These are phyloP conservation scores for Sterrhoptilus dennistouni DNA, from an alignment of 2,113 vertebrate genomes.

Conservation along the genomic window DNA sequence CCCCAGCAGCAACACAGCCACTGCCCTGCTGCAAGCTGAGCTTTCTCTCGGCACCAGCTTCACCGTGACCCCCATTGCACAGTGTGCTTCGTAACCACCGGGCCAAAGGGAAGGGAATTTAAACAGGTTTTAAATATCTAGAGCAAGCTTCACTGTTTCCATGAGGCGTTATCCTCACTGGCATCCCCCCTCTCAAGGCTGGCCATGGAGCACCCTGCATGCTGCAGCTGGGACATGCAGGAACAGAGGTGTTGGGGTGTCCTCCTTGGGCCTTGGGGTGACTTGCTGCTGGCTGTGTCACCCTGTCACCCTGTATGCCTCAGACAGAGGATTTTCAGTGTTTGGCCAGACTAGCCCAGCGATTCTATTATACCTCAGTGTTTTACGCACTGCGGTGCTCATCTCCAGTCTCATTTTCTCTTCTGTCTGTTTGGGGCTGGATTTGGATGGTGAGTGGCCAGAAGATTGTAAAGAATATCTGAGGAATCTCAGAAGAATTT, in stretches of 20 bases:
- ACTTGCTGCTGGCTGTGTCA: background rate
- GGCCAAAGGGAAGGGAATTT: background rate
- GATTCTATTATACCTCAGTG: background rate
- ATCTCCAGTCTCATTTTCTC: background rate
- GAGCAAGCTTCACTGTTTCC: background rate
- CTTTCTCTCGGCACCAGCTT: background rate
- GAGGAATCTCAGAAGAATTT: background rate
- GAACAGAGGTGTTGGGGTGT: background rate
- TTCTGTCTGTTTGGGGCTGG: background rate
- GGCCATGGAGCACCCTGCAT: accelerated
- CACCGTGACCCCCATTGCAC: accelerated
- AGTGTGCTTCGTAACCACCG: accelerated
- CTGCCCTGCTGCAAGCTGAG: background rate
- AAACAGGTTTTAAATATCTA: background rate
- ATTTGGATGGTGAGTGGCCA: background rate
- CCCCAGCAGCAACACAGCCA: background rate
- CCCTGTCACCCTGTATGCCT: accelerated
- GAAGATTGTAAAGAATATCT: background rate
- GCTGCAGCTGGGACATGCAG: background rate
- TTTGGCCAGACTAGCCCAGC: background rate
- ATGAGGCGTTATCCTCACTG: accelerated
- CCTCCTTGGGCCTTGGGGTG: background rate
- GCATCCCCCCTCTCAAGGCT: background rate
- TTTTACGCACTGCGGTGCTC: background rate
- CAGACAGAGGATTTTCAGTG: background rate